Evolutionary conservation across 2,113 vertebrate species (phyloP), one percentile per base, ranked within the genome.

Genomic region (Gila orcuttii): DNA sequence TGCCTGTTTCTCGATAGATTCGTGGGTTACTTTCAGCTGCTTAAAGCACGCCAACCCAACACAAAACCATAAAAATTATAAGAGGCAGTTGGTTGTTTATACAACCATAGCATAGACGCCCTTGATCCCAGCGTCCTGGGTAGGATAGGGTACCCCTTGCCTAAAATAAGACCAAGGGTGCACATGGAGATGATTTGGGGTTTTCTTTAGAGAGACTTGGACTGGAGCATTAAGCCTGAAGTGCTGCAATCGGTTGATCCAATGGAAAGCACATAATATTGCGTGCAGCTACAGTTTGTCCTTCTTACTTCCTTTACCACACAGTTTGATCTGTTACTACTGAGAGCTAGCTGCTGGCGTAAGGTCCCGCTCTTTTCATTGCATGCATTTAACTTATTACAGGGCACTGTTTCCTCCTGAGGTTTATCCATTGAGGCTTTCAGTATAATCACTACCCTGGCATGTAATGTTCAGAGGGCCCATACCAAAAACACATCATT

Each of bases 101-200:
- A 89, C 85, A 85, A 86, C 71, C 75, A 39, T 85, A 84, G 77
- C n/a, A 85, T 79, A 84, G 31, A 83, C 47, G 88, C 47, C 89
- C 90, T 91, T 92, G 87, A 92, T 93, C 89, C 87, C 86, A 87
- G 88, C 5, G 28, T 74, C 79, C 86, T 79, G 64, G 50, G n/a
- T 87, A 83, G 47, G 69, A 69, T 88, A 90, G 75, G 74, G 81
- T 87, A 85, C 85, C 69, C 87, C 74, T 87, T 50, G 0, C 77
- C 88, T 90, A 89, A 91, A 93, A 94, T 87, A 90, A 90, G 86
- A 92, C 87, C 68, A 36, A 42, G 82, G 12, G 13, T 17, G 33
- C 90, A 94, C 91, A 93, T 93, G 92, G 92, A 91, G 82, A 82
- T 90, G 80, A 93, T 94, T 92, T 92, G 85, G 85, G 91, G 85